Base-by-base conservation (phyloP, 2,113 vertebrate genomes). In the Tragelaphus buxtoni region DNA sequence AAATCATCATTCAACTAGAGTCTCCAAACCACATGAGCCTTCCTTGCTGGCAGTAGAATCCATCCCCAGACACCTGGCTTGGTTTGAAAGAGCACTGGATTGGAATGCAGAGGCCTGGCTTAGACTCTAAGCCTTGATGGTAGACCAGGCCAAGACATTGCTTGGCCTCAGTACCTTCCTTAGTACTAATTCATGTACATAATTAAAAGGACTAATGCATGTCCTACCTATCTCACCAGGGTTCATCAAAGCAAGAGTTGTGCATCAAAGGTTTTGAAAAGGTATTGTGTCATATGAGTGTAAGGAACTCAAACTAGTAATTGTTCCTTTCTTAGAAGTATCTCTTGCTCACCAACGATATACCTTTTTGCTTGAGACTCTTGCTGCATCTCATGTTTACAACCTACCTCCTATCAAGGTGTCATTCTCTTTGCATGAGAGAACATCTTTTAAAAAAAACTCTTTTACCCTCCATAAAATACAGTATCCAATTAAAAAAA, bases 1-100 rank as follows among this genome's bases (percentile, higher is more conserved):
- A 97, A 94, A 53, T 56, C 85, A 94, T 91, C 82, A 79, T 89
- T 83, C 35, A 90, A 14, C 53, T 49, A 80, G 47, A 87, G 81
- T 76, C n/a, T 95, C 56, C 51, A 58, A 63, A 91, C n/a, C 56
- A 47, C 39, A 28, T 47, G 49, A 76, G 55, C 51, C 32, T 3
- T 81, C 55, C 58, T 28, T 60, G 77, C 86, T 79, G 85, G 60
- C 49, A 22, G 18, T 56, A 45, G 89, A 87, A 14, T 93, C 69
- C 51, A 56, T 39, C 30, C 49, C n/a, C 9, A 28, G 61, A 92
- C 55, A 53, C 32, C 74, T 39, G 30, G 49, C 74, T 92, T 39
- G 39, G 49, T 20, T 55, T 58, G 82, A 93, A 95, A 69, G 12
- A 51, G 49, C 45, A 58, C 35, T 79, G 30, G 35, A 61, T 20